Evolutionary conservation across 2,113 vertebrate genomes (phyloP), one percentile per base, ranked within the genome.

Genomic region (Arothron firmamentum): DNA sequence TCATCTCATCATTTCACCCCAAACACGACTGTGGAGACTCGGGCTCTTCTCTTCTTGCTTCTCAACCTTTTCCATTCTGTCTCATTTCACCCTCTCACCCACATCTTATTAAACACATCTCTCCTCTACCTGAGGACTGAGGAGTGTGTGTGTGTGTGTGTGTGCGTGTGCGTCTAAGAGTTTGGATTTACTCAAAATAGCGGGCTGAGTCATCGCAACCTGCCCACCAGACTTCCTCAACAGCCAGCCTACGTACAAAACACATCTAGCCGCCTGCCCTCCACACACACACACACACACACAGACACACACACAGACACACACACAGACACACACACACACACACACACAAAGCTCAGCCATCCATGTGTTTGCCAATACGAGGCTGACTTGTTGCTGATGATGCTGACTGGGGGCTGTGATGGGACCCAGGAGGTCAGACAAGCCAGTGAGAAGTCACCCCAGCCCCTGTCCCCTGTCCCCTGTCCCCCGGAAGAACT

Each of bases 361-460:
- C 12, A 59, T 57, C 58, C 50, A 79, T 81, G 80, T 82, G 70
- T 72, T 76, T 79, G 74, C 69, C 70, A 88, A 85, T 85, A 79
- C 67, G 67, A 82, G 76, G 76, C 42, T 78, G 81, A 88, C 81
- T 84, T 85, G 85, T 80, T 83, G 67, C 49, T 25, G 69, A 55
- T 46, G 70, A 56, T 65, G 53, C 68, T 82, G 87, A 85, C 79
- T 77, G 63, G 83, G 84, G 65, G 73, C 56, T 5, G 49, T 84
- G 82, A 87, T 81, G 81, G 83, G 74, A 87, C 76, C 66, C 77
- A 78, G 62, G 25, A 65, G 73, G 69, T 72, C 67, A 70, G 65
- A 82, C 64, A 85, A 77, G 75, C 60, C 67, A 38, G 43, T 43
- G 56, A 70, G 74, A 65, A 53, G 12, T 56, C 64, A 47, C 61